Evolutionary conservation across 2,113 vertebrate species (phyloP), one percentile per base, ranked within the genome.

Genomic region (Peromyscus leucopus): DNA sequence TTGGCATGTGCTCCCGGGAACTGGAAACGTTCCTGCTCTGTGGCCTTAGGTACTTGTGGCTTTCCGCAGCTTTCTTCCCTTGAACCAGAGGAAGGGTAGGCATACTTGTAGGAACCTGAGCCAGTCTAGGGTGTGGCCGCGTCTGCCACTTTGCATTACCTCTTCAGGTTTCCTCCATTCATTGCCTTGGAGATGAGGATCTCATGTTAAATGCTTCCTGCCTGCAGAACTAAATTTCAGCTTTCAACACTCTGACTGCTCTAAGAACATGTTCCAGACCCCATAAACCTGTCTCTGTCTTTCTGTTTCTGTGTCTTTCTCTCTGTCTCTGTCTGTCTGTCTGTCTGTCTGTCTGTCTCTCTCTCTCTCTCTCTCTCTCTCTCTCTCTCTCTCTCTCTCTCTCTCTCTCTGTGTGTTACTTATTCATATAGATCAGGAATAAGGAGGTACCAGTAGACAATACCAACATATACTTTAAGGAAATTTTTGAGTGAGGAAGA

Each of bases 101-200:
- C 88, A 2, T 1, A 36, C 19, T 42, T 3, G n/a, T 31, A 31
- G 24, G 71, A 74, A 96, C 80, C 48, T 17, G 91, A 90, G 76
- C 78, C 86, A 26, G n/a, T n/a, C 61, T 83, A 95, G 98, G 98
- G 98, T 96, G 98, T 97, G 97, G 97, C 78, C 19, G 76, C 61
- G 16, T 63, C 83, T 65, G 95, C 91, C 91, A 65, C 82, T 97
- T 96, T 84, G 57, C 74, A 1, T 82, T 78, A 79, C 48, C 55
- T 88, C 65, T 82, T 65, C 65, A 28, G 67, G 33, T 78, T 61
- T 78, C 31, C 76, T 63, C 91, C 78, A n/a, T 91, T 83, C 95
- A 55, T 13, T 67, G 85, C 92, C 69, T 93, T 57, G 89, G 31
- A 26, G 12, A 39, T 39, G 48, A 82, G 36, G 36, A 42, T 17